Percentiles rank a stretch among this genome's conserved stretches.
Conservation (phyloP, 2,888 invertebrate species). For the Clistopyga incitator region DNA sequence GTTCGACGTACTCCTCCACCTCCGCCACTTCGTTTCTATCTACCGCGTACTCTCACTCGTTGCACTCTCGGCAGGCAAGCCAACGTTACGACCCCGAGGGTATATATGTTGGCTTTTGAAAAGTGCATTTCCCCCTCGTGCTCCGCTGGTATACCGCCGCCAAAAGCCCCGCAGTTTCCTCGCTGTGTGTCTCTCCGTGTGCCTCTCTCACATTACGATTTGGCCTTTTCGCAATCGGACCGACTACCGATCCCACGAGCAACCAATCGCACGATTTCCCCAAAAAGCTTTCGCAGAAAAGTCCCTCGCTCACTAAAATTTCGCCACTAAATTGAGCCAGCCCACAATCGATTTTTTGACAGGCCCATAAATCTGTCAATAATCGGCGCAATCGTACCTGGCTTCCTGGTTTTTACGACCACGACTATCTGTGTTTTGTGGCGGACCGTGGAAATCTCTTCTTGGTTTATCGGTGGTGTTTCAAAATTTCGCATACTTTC, state of each 20-base stretch:
- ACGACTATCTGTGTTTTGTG: background rate
- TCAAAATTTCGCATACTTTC: too few relatives aligned
- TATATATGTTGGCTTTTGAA: slow-evolving; percentile 53
- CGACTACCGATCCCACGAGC: background rate
- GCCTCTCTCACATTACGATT: slow-evolving; percentile 46
- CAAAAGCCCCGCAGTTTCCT: slow-evolving; percentile 36
- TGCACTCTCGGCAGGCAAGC: slow-evolving; percentile 8
- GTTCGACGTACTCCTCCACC: slow-evolving; percentile 46
- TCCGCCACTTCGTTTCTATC: slow-evolving; percentile 55
- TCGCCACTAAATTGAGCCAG: slow-evolving; percentile 29
- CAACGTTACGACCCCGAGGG: slow-evolving; percentile 46
- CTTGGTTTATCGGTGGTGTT: background rate
- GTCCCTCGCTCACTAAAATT: slow-evolving; percentile 34
- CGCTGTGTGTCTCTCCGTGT: slow-evolving; percentile 1
- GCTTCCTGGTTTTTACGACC: background rate
- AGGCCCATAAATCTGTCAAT: background rate
- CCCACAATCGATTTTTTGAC: slow-evolving; percentile 22
- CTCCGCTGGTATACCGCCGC: background rate
- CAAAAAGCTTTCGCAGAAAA: slow-evolving; percentile 28
- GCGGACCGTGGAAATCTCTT: background rate
- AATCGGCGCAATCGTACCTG: background rate
- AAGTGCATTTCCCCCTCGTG: slow-evolving; percentile 51
- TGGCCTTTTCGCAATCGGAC: slow-evolving; percentile 50
- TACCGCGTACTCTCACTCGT: slow-evolving; percentile 8
- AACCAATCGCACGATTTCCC: slow-evolving; percentile 33